These are phyloP conservation scores for Echiichthys vipera DNA, from an alignment of 2,797 vertebrate species.

Conservation along the genomic window DNA sequence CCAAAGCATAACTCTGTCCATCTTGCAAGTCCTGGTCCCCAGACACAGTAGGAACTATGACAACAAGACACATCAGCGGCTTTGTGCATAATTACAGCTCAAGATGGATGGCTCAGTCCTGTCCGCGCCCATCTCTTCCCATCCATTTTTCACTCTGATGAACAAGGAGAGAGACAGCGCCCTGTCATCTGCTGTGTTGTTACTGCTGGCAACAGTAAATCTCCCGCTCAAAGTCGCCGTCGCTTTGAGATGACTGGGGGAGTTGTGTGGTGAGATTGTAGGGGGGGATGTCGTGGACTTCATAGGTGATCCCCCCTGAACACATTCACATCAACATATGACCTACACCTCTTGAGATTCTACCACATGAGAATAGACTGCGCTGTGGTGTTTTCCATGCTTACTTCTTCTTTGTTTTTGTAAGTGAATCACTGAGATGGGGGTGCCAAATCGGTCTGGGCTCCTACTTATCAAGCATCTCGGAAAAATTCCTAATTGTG, in stretches of 20 bases:
- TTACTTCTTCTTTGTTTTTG: not conserved
- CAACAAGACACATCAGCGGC: conserved; percentile 65
- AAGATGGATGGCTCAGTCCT: conserved; percentile 76
- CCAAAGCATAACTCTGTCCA: conserved; percentile 50
- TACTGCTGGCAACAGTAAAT: conserved; percentile 69
- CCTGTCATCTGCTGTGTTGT: conserved; percentile 71
- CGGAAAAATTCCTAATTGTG: not conserved
- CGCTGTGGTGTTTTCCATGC: not conserved
- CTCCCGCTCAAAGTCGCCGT: conserved; percentile 74
- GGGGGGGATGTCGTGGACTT: not conserved
- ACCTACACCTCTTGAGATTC: not conserved
- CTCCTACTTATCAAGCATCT: not conserved
- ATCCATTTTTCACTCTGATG: conserved; percentile 79
- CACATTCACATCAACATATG: not conserved
- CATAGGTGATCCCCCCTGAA: not conserved
- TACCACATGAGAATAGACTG: not conserved
- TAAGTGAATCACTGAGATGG: conserved; percentile 30
- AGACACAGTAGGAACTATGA: conserved; percentile 51
- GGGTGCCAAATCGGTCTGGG: not conserved
- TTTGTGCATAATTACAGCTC: conserved; percentile 76
- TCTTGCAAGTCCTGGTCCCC: conserved; percentile 19
- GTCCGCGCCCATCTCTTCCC: conserved; percentile 62
- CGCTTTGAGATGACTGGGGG: conserved; percentile 17
- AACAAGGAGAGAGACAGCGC: conserved; percentile 70
- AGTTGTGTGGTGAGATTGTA: not conserved